Base-by-base conservation (phyloP, 2,888 invertebrate species). In the Drosophila falleni region DNA sequence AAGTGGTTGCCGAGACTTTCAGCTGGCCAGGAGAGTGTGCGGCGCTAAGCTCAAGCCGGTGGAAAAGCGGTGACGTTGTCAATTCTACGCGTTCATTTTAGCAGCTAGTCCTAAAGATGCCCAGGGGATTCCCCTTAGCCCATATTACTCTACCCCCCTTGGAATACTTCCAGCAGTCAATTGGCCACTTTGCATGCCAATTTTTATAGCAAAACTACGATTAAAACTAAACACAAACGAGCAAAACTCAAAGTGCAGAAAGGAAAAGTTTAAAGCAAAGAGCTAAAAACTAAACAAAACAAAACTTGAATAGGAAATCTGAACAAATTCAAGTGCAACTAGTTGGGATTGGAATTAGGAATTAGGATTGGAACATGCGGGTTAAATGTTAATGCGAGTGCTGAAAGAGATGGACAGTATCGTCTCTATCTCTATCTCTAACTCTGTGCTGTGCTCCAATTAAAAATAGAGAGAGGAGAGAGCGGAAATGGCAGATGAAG, bases 1-100 rank as follows among this genome's bases (percentile, higher is more conserved):
- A 16, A 51, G 26, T 23, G 41, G 31, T 31, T 26, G 16, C 2
- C 13, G 53, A 39, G 13, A 13, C 5, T 33, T 4, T 35, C 8
- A 44, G 59, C n/a, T 65, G 59, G 41, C 31, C 60, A 44, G 39
- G 13, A 9, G 44, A 42, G 69, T 69, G 69, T 69, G 79, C 73
- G 46, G 65, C 74, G 56, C 64, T 66, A 82, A 76, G 83, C 80
- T 86, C 61, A 78, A 84, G 84, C 84, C 56, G 81, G 81, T 74
- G 81, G 46, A 53, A 37, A 82, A 81, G 81, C 81, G 56, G 60
- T 66, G 73, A 53, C 47, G 42, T 60, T 29, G 33, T 19, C 33
- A 26, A 29, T 19, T 29, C 69, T 68, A 56, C 55, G 56, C 61
- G 33, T 46, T 13, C 41, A 11, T 6, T 8, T 19, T 19, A 54